Conservation (phyloP, 1,140 invertebrate genomes). For the Rhizoglyphus robini region DNA sequence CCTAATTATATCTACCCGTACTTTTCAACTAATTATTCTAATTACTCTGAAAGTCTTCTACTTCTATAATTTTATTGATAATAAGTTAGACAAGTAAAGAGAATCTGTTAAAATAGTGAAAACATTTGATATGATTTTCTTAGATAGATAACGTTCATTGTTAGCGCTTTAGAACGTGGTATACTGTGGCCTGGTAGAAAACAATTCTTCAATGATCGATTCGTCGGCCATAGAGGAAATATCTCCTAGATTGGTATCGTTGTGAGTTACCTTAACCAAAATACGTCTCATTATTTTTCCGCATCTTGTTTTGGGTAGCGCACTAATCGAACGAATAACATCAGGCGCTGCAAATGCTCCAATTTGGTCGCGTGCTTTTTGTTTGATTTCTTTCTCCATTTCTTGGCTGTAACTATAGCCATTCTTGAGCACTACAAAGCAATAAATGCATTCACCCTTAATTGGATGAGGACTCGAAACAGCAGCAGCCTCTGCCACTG, state of each 20-base stretch:
- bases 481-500: constrained; percentile 85
- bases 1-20: too few species aligned
- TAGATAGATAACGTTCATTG: too few species aligned
- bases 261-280: constrained; percentile 76
- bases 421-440: constrained; percentile 78
- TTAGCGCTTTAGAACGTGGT: not conserved
- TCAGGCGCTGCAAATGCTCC: constrained; percentile 94
- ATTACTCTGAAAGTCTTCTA: too few species aligned
- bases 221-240: constrained; percentile 81
- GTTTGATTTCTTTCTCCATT: constrained; percentile 57
- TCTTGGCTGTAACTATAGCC: constrained; percentile 30
- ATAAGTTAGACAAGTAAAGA: too few species aligned
- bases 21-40: too few species aligned
- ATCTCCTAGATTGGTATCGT: constrained; percentile 77
- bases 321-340: constrained; percentile 75
- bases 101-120: too few species aligned
- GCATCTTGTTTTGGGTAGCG: constrained; percentile 87
- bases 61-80: too few species aligned
- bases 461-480: constrained; percentile 81
- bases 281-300: constrained; percentile 96
- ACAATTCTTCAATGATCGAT: constrained; percentile 60
- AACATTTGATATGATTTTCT: too few species aligned
- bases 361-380: constrained; percentile 72
- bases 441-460: constrained; percentile 92
- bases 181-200: constrained; percentile 31